These are phyloP conservation scores for Drosophila meridiana DNA, from an alignment of 2,888 invertebrate species.

Conservation along the genomic window DNA sequence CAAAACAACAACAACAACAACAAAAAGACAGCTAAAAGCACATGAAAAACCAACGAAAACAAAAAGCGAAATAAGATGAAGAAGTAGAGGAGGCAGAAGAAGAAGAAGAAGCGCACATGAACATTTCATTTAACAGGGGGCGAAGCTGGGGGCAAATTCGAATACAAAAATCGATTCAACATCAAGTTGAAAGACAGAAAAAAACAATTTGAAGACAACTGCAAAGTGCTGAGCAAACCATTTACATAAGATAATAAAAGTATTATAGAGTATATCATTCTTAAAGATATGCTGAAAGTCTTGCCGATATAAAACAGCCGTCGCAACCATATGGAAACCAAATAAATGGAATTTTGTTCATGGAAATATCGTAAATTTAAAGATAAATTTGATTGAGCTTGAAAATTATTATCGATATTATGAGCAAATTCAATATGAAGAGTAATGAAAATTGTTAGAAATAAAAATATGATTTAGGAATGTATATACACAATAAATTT, in stretches of 20 bases:
- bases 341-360: not conserved
- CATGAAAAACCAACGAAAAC: conserved; percentile 47
- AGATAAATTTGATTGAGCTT: not conserved
- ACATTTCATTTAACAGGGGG: conserved; percentile 37
- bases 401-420: not conserved
- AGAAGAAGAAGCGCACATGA: conserved; percentile 42
- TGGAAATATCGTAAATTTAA: not conserved
- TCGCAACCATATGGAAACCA: not conserved
- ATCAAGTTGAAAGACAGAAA: conserved; percentile 39
- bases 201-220: conserved; percentile 46
- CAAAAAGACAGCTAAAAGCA: conserved; percentile 34
- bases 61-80: conserved; percentile 15
- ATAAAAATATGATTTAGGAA: not conserved
- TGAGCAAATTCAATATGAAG: not conserved
- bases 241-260: conserved; percentile 1
- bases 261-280: conserved; percentile 8
- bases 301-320: not conserved
- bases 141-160: conserved; percentile 20
- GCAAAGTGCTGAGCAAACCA: conserved; percentile 42
- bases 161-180: conserved; percentile 51
- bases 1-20: conserved; percentile 40
- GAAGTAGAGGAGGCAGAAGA: not conserved
- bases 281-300: conserved; percentile 1
- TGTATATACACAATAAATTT: not conserved
- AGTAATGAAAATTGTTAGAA: not conserved